phyloP scores from a whole-genome alignment of 2,888 invertebrate species.

The Philopedon plagiatum region DNA sequence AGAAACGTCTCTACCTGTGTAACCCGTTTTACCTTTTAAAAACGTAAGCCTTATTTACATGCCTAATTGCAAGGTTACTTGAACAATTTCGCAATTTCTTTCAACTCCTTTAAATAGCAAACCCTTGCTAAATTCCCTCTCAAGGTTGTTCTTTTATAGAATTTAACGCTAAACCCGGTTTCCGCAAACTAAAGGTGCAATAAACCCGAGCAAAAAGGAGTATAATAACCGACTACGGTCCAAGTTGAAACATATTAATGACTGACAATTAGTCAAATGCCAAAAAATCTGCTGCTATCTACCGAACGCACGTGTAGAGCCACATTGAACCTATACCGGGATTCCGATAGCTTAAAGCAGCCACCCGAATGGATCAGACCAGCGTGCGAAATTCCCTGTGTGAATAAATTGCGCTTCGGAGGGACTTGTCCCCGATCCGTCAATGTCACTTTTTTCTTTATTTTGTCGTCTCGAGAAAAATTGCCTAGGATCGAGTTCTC shows the following conservation, averaged over 20 bases:
- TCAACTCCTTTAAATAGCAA: conserved; percentile 52
- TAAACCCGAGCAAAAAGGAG: conserved; percentile 58
- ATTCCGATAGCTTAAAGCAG: conserved; percentile 49
- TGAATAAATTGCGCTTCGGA: conserved; percentile 52
- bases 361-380: conserved; percentile 46
- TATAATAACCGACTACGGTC: conserved; percentile 61
- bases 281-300: conserved; percentile 65
- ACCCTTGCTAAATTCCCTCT: conserved; percentile 49
- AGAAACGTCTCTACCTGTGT: conserved; percentile 35
- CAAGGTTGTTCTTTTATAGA: conserved; percentile 56
- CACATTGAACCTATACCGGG: conserved; percentile 41
- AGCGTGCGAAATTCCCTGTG: conserved; percentile 52
- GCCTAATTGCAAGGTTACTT: conserved; percentile 49
- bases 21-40: neutral
- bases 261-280: conserved; percentile 66
- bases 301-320: conserved; percentile 62
- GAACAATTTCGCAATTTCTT: conserved; percentile 48
- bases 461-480: conserved; percentile 54
- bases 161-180: conserved; percentile 57
- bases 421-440: conserved; percentile 54
- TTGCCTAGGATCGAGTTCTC: conserved; percentile 52
- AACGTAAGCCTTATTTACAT: conserved; percentile 17
- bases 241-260: conserved; percentile 66
- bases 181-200: conserved; percentile 60
- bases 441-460: conserved; percentile 54